Percentiles rank a stretch among this genome's conserved stretches.
phyloP scores from a whole-genome alignment of 2,888 invertebrate species.

The Alloplasta piceator region DNA sequence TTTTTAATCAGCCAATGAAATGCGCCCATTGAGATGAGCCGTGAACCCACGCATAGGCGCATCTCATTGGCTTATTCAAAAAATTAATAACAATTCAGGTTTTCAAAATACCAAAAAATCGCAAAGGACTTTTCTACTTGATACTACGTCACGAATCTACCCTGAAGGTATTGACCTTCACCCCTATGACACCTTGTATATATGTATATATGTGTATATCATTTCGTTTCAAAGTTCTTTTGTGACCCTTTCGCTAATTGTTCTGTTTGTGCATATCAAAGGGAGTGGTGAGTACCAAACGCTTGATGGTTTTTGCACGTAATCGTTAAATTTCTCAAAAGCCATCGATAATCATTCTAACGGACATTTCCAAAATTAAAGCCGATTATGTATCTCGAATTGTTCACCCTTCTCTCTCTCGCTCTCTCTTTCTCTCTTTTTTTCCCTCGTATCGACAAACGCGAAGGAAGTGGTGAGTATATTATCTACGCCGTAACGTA shows the following conservation, averaged over 20 bases:
- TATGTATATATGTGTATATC: background rate
- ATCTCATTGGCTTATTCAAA: too few species aligned
- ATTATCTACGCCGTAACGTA: background rate
- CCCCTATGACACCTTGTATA: too few species aligned
- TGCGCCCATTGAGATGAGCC: too few species aligned
- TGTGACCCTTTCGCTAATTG: constrained; percentile 54
- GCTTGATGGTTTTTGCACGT: background rate
- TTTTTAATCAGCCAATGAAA: too few species aligned
- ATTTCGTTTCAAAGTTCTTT: constrained; percentile 37
- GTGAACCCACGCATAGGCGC: too few species aligned
- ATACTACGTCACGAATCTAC: too few species aligned
- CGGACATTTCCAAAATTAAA: constrained; percentile 33
- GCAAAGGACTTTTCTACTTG: too few species aligned
- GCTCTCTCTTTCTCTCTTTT: constrained; percentile 29
- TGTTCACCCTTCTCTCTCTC: constrained; percentile 14
- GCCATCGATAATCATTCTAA: constrained; percentile 31
- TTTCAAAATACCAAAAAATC: too few species aligned
- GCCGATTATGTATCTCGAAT: constrained; percentile 23
- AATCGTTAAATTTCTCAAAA: constrained; percentile 37
- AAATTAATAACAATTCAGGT: too few species aligned
- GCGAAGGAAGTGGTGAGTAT: constrained; percentile 77
- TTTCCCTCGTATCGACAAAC: constrained; percentile 65
- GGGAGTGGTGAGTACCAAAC: constrained; percentile 78
- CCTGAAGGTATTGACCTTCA: too few species aligned
- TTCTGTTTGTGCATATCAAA: constrained; percentile 77